These are phyloP conservation scores for Acyrthosiphon pisum DNA, from an alignment of 1,140 invertebrate genomes.

Conservation along the genomic window DNA sequence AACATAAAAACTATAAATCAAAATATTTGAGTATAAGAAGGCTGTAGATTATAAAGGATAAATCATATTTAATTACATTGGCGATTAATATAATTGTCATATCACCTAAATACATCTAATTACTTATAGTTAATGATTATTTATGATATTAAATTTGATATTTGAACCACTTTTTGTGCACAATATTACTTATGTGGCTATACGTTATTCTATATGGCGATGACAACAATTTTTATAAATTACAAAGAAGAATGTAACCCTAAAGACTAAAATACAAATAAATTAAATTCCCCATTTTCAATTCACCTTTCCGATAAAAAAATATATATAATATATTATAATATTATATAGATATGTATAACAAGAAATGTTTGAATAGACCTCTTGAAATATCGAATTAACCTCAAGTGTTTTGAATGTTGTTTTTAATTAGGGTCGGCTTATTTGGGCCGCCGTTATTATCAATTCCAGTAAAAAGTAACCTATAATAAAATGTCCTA, in stretches of 20 bases:
- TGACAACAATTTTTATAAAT: background rate
- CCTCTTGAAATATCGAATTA: background rate
- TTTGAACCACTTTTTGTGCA: background rate
- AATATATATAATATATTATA: background rate
- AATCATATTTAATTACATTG: background rate
- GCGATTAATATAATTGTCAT: background rate
- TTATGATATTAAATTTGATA: background rate
- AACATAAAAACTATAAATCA: background rate
- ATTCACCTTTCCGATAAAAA: background rate
- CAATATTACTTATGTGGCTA: background rate
- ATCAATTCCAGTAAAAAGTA: background rate
- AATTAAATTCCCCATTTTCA: background rate
- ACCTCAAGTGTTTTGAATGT: background rate
- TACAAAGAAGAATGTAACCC: background rate
- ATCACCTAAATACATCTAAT: background rate
- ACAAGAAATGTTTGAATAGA: background rate
- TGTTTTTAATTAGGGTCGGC: background rate
- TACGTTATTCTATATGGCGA: background rate
- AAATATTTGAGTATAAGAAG: background rate
- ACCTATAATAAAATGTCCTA: background rate
- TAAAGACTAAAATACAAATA: background rate
- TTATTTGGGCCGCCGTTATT: background rate
- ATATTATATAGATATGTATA: background rate
- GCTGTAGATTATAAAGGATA: background rate
- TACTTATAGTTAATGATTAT: background rate